Percentiles rank a stretch among this genome's conserved stretches.
phyloP scores from a whole-genome alignment of 1,140 invertebrate species.

The Oedothorax gibbosus region DNA sequence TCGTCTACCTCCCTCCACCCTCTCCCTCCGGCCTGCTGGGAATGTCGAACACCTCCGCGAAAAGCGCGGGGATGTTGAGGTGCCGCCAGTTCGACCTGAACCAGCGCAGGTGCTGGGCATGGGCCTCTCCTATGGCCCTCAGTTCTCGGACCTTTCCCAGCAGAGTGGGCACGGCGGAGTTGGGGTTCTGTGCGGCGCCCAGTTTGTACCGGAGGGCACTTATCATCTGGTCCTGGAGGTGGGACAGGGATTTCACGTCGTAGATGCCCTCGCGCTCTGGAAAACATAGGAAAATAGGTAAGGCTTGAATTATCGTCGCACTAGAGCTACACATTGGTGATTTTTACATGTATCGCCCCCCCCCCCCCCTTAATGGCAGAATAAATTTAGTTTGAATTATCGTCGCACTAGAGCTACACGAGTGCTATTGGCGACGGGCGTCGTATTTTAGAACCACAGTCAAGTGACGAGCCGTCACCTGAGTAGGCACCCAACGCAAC shows the following conservation, averaged over 20 bases:
- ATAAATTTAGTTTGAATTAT: not conserved
- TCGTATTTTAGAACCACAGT: too few relatives aligned
- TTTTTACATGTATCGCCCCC: too few relatives aligned
- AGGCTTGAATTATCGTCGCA: too few relatives aligned
- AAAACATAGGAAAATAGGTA: slow-evolving; percentile 57
- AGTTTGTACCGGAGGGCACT: slow-evolving; percentile 83
- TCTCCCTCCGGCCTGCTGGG: slow-evolving; percentile 69
- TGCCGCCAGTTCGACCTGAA: slow-evolving; percentile 88
- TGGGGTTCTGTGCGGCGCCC: slow-evolving; percentile 73
- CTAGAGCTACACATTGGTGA: too few relatives aligned
- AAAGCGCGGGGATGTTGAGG: slow-evolving; percentile 83
- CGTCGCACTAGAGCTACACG: too few relatives aligned
- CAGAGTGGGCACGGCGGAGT: slow-evolving; percentile 75
- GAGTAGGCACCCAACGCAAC: too few relatives aligned
- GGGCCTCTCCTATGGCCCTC: slow-evolving; percentile 81
- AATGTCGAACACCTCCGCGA: slow-evolving; percentile 97
- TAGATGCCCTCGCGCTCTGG: slow-evolving; percentile 78
- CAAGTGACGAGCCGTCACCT: too few relatives aligned
- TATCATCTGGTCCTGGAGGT: slow-evolving; percentile 82
- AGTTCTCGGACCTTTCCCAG: slow-evolving; percentile 82
- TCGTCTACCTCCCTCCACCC: too few relatives aligned
- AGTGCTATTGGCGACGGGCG: too few relatives aligned
- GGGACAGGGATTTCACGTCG: slow-evolving; percentile 83
- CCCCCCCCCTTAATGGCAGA: not conserved
- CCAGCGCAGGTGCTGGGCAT: slow-evolving; percentile 88